phyloP scores from a whole-genome alignment of 2,888 invertebrate species.

The Morpho achilles region DNA sequence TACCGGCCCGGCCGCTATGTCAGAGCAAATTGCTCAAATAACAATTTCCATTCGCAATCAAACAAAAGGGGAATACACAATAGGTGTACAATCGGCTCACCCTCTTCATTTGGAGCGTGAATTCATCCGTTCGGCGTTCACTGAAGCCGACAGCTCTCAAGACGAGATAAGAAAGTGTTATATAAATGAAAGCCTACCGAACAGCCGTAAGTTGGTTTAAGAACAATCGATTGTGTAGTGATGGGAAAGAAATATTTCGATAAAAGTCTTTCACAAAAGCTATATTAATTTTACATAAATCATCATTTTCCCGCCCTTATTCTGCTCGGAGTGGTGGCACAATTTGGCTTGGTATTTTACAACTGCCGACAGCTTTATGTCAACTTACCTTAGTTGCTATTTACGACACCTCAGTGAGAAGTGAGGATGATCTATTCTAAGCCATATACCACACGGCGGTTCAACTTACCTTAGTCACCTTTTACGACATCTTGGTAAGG shows the following conservation, averaged over 20 bases:
- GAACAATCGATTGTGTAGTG: conserved; percentile 6
- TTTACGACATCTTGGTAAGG: too few species aligned
- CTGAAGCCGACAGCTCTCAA: conserved; percentile 37
- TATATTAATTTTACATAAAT: too few species aligned
- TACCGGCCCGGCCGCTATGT: conserved; percentile 3
- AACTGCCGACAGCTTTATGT: too few species aligned
- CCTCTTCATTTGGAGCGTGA: conserved; percentile 22
- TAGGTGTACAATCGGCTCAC: conserved; percentile 15
- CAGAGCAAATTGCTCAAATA: conserved; percentile 24
- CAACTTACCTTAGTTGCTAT: too few species aligned
- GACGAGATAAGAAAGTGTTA: conserved; percentile 53
- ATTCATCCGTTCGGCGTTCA: conserved; percentile 25
- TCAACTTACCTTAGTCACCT: too few species aligned
- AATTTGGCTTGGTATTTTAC: too few species aligned
- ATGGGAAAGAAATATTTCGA: neutral
- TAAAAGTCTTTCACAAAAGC: too few species aligned
- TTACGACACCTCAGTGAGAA: too few species aligned
- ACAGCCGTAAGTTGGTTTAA: conserved; percentile 17
- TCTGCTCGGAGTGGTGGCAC: too few species aligned
- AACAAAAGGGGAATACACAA: conserved; percentile 23
- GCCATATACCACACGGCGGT: too few species aligned
- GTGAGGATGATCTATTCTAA: too few species aligned
- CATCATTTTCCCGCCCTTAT: too few species aligned
- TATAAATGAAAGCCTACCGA: conserved; percentile 52
- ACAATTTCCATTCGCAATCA: conserved; percentile 27